These are phyloP conservation scores for Globia sparganii DNA, from an alignment of 2,888 invertebrate species.

Conservation along the genomic window DNA sequence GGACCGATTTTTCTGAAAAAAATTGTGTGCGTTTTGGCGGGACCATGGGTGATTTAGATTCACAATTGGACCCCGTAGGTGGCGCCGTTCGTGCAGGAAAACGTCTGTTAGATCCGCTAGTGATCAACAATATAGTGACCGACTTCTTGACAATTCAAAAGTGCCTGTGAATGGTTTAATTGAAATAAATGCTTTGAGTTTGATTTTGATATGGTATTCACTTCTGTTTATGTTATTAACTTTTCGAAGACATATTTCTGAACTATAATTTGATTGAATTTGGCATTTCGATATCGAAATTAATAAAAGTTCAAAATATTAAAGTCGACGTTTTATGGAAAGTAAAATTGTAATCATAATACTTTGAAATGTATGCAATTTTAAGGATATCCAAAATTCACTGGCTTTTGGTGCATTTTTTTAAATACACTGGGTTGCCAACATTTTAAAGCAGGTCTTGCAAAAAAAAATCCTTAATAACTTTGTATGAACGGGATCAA, in stretches of 20 bases:
- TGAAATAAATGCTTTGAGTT: too few relatives aligned
- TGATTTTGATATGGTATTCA: constrained; percentile 4
- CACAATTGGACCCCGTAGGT: background rate
- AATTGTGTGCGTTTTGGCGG: background rate
- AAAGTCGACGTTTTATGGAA: constrained; percentile 11
- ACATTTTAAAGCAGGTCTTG: background rate
- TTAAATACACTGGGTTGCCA: too few relatives aligned
- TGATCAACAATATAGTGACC: too few relatives aligned
- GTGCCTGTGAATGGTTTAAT: too few relatives aligned
- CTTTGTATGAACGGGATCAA: constrained; percentile 33
- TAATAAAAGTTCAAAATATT: constrained; percentile 8
- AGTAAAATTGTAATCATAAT: background rate
- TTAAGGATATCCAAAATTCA: background rate
- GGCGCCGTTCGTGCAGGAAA: background rate
- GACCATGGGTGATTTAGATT: background rate
- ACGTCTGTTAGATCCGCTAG: background rate
- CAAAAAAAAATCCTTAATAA: constrained; percentile 3
- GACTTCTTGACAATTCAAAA: too few relatives aligned
- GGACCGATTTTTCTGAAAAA: background rate
- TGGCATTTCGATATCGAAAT: constrained; percentile 19
- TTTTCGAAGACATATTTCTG: background rate
- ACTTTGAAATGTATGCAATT: background rate
- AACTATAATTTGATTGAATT: constrained; percentile 10
- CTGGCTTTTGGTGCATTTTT: background rate
- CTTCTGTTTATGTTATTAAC: background rate